Evolutionary conservation across 2,888 invertebrate species (phyloP), one percentile per base, ranked within the genome.

Genomic region (Polietes domitor): DNA sequence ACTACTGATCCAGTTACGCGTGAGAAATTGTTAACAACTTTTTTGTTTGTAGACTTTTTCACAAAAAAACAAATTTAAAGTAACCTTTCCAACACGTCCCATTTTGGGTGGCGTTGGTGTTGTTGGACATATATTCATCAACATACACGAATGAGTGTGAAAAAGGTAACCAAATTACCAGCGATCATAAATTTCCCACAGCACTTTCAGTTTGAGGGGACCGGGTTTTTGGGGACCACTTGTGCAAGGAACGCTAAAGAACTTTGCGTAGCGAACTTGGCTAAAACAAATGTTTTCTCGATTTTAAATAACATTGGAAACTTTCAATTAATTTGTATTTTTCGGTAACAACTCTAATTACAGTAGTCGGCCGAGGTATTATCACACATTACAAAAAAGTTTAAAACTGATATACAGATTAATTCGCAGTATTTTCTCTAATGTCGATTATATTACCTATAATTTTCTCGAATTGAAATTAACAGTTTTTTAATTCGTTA

Each of bases 1-100:
- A 79, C 79, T 26, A 73, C 80, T 90, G 89, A 87, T 89, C 91
- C 88, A 89, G 87, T 89, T 91, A 90, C 89, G 90, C 90, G 90
- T 90, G 90, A 89, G 90, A 91, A 90, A 89, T 90, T 88, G 87
- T 83, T 79, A 85, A 77, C 63, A 74, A 80, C 43, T 55, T 43
- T 21, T 63, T 68, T 58, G 4, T 65, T 41, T 41, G 65, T 58
- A 47, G 19, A 21, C 12, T 71, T 6, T 63, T 73, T 63, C 37
- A n/a, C n/a, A n/a, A n/a, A 24, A 43, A 63, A 73, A 73, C 32
- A 72, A 72, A 72, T 72, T 76, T 73, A 61, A 77, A 72, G 50
- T 53, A 68, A 77, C 84, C 81, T 84, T 84, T 84, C 81, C 76
- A 84, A 76, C 84, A 84, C 84, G 84, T 84, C 70, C 76, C 37